Percentiles rank a stretch among this genome's conserved stretches.
Conservation (phyloP, 2,888 invertebrate species). For the Lordiphosa fenestrarum region DNA sequence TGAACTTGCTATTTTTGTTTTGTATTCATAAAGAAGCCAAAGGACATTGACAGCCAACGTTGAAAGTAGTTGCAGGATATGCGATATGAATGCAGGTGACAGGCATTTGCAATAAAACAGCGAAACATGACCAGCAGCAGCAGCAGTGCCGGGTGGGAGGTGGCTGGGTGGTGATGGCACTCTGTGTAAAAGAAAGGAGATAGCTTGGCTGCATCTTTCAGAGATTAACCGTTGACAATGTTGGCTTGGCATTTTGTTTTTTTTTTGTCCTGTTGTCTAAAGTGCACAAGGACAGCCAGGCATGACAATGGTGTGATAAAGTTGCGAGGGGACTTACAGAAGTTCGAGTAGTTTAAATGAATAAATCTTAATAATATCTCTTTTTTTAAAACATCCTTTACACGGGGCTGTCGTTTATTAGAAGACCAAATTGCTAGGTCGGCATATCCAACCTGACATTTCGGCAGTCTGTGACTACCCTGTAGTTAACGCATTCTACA, state of each 20-base stretch:
- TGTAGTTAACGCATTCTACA: no score
- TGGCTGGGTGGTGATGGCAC: conserved; percentile 3
- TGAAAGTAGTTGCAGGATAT: conserved; percentile 55
- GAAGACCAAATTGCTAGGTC: no score
- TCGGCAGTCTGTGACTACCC: no score
- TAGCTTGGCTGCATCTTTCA: conserved; percentile 48
- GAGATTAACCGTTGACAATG: conserved; percentile 58
- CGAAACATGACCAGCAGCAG: conserved; percentile 14
- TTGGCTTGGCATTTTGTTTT: conserved; percentile 25
- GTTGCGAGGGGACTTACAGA: neutral
- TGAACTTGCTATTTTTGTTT: conserved; percentile 39
- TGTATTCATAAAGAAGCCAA: conserved; percentile 25
- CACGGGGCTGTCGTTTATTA: no score
- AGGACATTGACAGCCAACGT: conserved; percentile 65
- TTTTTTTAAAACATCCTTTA: no score
- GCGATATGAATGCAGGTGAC: conserved; percentile 54
- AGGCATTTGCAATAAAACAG: conserved; percentile 52
- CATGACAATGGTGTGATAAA: conserved; percentile 3
- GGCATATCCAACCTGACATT: no score
- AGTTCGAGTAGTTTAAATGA: no score
- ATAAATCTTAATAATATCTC: no score
- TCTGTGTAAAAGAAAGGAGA: conserved; percentile 17
- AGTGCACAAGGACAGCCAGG: neutral
- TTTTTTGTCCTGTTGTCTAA: neutral
- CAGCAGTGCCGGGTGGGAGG: neutral